These are phyloP conservation scores for Sarcophilus harrisii DNA, from an alignment of 2,797 vertebrate species.

Conservation along the genomic window DNA sequence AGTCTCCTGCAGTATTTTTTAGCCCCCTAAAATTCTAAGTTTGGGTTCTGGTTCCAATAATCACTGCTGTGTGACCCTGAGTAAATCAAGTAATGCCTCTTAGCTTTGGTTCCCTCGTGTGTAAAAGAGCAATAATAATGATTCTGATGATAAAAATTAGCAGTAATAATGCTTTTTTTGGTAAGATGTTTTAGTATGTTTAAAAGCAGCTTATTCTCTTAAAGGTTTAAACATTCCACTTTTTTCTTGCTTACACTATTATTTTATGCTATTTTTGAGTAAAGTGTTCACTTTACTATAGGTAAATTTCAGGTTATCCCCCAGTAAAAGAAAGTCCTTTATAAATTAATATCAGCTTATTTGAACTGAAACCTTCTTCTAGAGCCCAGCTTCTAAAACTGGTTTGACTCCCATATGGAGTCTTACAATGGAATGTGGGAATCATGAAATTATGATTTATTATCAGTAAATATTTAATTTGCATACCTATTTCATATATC, in stretches of 20 bases:
- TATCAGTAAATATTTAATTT: too few species aligned
- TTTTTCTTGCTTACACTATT: slow-evolving; percentile 59
- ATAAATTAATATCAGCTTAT: not conserved
- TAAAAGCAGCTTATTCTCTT: slow-evolving; percentile 50
- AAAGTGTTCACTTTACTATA: not conserved
- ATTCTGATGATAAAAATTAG: not conserved
- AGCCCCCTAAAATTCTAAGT: not conserved
- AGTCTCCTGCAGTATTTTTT: not conserved
- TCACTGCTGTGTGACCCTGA: not conserved
- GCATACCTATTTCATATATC: too few species aligned
- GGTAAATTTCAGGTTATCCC: not conserved
- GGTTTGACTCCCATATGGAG: too few species aligned
- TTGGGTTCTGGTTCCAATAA: not conserved
- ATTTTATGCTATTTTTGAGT: not conserved
- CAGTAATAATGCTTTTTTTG: slow-evolving; percentile 22
- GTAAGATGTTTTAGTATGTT: slow-evolving; percentile 41
- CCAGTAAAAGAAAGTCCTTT: not conserved
- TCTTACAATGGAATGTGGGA: too few species aligned
- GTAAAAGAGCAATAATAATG: not conserved
- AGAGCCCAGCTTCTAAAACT: not conserved
- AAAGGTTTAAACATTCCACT: slow-evolving; percentile 42
- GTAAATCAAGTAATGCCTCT: not conserved
- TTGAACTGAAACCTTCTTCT: not conserved
- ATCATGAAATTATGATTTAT: too few species aligned
- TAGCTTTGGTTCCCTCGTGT: not conserved